phyloP scores from a whole-genome alignment of 1,140 invertebrate species.

The Drosophila nebulosa region DNA sequence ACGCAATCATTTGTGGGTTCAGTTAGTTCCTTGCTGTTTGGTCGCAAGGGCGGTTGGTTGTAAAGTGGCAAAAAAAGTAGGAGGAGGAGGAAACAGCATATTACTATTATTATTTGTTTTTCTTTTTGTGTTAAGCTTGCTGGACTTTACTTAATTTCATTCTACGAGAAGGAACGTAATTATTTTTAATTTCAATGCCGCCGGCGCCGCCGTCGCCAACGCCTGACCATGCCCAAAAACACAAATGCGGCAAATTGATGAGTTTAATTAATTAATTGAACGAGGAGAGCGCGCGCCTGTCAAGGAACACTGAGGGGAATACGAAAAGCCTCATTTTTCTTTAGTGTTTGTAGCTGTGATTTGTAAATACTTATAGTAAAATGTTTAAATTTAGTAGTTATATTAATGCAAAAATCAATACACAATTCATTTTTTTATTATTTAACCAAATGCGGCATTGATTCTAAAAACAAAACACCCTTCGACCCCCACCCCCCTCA shows the following conservation, averaged over 20 bases:
- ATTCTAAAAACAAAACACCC: not conserved
- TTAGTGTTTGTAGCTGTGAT: constrained; percentile 78
- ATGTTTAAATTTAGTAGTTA: constrained; percentile 76
- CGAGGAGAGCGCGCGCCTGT: constrained; percentile 25
- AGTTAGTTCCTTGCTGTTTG: constrained; percentile 90
- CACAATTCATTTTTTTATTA: constrained; percentile 52
- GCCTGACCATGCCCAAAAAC: not conserved
- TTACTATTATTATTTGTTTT: not conserved
- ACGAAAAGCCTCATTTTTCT: constrained; percentile 14
- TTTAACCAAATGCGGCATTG: constrained; percentile 32
- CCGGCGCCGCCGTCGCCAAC: not conserved
- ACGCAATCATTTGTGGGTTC: constrained; percentile 85
- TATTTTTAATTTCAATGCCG: constrained; percentile 32
- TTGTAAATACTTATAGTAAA: constrained; percentile 73
- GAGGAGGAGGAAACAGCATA: not conserved
- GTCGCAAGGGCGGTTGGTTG: constrained; percentile 90
- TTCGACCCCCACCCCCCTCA: too few species aligned
- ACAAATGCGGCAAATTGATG: not conserved
- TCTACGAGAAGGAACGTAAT: not conserved
- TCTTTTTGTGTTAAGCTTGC: constrained; percentile 28
- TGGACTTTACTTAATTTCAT: constrained; percentile 22
- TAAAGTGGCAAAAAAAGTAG: constrained; percentile 81
- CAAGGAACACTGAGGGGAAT: constrained; percentile 59
- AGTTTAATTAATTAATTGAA: not conserved
- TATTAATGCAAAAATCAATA: constrained; percentile 30